Evolutionary conservation across 2,113 vertebrate genomes (phyloP).

Genomic region (Herpetotheres cachinnans): DNA sequence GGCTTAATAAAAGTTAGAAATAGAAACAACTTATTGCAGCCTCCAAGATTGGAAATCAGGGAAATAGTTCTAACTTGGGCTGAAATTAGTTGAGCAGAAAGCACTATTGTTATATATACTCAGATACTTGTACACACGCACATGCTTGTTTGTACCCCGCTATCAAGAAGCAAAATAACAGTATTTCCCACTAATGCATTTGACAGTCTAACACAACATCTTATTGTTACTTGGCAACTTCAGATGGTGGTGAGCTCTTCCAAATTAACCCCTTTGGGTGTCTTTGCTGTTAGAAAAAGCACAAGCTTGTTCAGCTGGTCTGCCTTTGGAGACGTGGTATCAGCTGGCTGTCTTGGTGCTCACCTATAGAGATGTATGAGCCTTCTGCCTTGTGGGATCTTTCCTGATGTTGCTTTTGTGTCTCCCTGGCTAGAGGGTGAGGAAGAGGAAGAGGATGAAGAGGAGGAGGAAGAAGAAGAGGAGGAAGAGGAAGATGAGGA

Average conservation of each 20-base stretch:
- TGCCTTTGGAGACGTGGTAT: background rate
- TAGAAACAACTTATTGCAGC: background rate
- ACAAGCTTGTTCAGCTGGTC: background rate
- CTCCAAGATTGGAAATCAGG: background rate
- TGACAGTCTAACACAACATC: background rate
- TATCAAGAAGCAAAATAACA: background rate
- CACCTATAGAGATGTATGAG: background rate
- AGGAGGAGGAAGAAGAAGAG: constrained; percentile 81
- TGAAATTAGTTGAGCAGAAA: background rate
- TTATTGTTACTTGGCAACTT: background rate
- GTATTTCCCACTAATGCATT: background rate
- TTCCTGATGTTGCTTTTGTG: background rate
- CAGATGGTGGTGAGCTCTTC: background rate
- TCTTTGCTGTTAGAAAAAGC: background rate
- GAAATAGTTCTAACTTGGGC: background rate
- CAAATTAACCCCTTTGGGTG: background rate
- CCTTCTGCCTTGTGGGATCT: background rate
- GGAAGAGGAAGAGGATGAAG: constrained; percentile 86
- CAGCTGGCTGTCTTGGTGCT: background rate
- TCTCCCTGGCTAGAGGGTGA: constrained; percentile 69
- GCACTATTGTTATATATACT: background rate
- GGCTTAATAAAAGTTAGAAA: background rate
- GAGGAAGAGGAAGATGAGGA: constrained; percentile 88
- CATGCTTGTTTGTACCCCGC: background rate
- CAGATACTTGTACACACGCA: background rate